Evolutionary conservation across 2,113 vertebrate species (phyloP).

Genomic region (Eptesicus fuscus): DNA sequence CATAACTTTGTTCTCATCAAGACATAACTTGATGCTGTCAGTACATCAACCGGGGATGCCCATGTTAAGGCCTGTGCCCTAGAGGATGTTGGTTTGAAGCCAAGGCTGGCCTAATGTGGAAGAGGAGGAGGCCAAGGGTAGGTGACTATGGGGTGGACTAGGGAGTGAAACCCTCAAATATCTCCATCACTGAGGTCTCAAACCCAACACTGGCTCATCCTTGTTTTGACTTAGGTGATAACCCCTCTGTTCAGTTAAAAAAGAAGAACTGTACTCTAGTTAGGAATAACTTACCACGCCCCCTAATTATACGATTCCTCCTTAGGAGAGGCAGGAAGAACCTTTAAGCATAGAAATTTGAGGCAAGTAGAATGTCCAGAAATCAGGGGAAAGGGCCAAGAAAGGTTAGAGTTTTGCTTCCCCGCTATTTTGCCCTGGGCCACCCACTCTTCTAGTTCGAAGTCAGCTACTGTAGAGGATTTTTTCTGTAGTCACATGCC

Average conservation of each 20-base stretch:
- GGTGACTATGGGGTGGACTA: background rate
- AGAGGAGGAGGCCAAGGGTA: background rate
- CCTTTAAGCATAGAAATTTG: background rate
- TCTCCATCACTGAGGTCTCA: background rate
- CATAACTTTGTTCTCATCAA: background rate
- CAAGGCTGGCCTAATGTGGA: background rate
- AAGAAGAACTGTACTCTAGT: background rate
- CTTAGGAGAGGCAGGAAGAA: background rate
- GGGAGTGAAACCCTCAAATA: background rate
- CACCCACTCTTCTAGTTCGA: background rate
- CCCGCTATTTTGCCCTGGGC: background rate
- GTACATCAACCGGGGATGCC: background rate
- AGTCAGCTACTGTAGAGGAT: fast-evolving
- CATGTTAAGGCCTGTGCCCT: background rate
- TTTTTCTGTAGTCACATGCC: background rate
- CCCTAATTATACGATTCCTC: background rate
- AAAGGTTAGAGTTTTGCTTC: background rate
- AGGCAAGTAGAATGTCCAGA: background rate
- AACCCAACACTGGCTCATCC: background rate
- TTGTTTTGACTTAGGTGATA: background rate
- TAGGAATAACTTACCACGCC: background rate
- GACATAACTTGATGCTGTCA: background rate
- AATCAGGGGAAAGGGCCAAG: background rate
- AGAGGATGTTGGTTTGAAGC: background rate
- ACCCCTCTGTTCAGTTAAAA: background rate